A percentile compares a stretch with the other conserved stretches of the same genome.
Conservation (phyloP, 2,797 vertebrate species). For the Danionella dracula region DNA sequence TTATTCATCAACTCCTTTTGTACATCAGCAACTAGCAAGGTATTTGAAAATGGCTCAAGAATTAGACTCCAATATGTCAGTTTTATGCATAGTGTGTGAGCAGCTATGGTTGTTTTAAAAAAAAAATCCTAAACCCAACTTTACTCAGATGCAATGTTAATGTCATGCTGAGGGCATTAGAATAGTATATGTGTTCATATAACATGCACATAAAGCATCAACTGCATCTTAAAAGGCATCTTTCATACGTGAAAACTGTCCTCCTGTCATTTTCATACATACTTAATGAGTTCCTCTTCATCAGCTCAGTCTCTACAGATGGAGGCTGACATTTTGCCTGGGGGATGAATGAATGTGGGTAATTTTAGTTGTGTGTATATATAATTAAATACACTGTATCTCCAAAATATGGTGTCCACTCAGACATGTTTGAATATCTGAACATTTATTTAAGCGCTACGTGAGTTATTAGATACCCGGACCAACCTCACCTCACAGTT, state of each 20-base stretch:
- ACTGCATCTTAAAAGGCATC: no score
- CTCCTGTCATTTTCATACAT: background rate
- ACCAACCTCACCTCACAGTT: background rate
- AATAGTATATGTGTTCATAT: no score
- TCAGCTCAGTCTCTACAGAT: background rate
- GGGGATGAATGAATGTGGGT: background rate
- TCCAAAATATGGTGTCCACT: background rate
- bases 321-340: conserved; percentile 4
- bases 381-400: background rate
- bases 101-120: no score
- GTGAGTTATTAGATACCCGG: background rate
- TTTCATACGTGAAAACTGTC: background rate
- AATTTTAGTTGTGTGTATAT: background rate
- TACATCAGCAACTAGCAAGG: no score
- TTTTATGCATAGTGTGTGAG: no score
- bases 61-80: no score
- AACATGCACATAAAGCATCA: no score
- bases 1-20: no score
- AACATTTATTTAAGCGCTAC: background rate
- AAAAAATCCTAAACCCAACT: no score
- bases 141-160: no score
- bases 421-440: background rate
- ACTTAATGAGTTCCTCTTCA: conserved; percentile 14
- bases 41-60: no score
- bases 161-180: no score